These are phyloP conservation scores for Cyprinodon diabolis DNA, from an alignment of 2,797 vertebrate species.

Conservation along the genomic window DNA sequence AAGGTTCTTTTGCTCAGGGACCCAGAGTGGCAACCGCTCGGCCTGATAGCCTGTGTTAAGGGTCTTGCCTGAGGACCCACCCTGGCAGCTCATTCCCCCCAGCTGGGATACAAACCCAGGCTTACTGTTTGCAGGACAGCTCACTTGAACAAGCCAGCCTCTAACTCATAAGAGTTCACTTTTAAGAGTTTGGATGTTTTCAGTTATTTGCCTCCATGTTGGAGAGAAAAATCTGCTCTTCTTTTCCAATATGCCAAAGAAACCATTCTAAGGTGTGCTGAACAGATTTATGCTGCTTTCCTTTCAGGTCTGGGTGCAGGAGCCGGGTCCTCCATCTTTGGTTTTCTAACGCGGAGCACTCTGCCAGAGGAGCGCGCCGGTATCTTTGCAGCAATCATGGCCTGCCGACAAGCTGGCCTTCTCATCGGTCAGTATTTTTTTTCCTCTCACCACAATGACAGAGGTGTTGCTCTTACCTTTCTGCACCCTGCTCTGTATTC, in stretches of 20 bases:
- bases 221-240: not conserved
- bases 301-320: slow-evolving; percentile 83
- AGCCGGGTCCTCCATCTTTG: slow-evolving; percentile 85
- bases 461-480: slow-evolving; percentile 30
- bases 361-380: slow-evolving; percentile 80
- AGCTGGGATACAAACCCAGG: too few relatives aligned
- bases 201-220: not conserved
- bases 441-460: slow-evolving; percentile 10
- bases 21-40: too few relatives aligned
- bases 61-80: too few relatives aligned
- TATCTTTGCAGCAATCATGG: slow-evolving; percentile 87
- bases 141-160: too few relatives aligned
- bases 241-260: not conserved
- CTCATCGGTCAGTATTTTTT: slow-evolving; percentile 81
- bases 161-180: too few relatives aligned
- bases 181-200: too few relatives aligned
- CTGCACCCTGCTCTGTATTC: slow-evolving; percentile 8
- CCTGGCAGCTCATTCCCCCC: too few relatives aligned
- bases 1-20: too few relatives aligned
- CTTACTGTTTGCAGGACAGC: too few relatives aligned
- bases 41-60: too few relatives aligned
- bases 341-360: slow-evolving; percentile 83
- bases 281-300: not conserved
- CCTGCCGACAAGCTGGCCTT: slow-evolving; percentile 86
- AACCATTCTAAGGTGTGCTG: slow-evolving; percentile 1